Base-by-base conservation (phyloP, 1,140 invertebrate genomes). In the Scaptomyza graminum region DNA sequence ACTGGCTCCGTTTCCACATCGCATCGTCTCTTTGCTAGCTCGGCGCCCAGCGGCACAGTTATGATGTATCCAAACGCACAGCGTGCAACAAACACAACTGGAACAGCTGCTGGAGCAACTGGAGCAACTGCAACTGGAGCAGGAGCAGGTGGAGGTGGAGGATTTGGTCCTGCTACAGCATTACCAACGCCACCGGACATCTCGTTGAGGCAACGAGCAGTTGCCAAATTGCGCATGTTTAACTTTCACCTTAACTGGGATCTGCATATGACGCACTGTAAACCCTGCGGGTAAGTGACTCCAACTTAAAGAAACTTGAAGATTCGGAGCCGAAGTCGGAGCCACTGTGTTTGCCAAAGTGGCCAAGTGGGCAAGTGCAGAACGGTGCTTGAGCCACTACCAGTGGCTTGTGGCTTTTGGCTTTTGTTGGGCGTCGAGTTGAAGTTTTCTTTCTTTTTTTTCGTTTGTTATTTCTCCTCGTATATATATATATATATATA, bases 191-290 rank as follows among this genome's bases (percentile, higher is more conserved):
- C 68, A 43, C 89, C 90, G 71, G 90, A 91, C 67, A 83, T 91
- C 39, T 91, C 91, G 16, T 64, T 92, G 61, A 76, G 91, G 41
- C 91, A 92, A 64, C 90, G 91, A 16, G 91, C 91, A 34, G 91
- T 92, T 41, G 91, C 91, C 39, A 92, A 92, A 73, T 57, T 92
- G 63, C 83, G 91, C 55, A 90, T 92, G 85, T 92, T 92, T 63
- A 92, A 92, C 78, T 92, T 92, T 64, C 91, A 91, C 65, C 73
- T 92, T 28, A 92, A 92, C 66, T 92, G 91, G 91, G 90, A 91
- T 81, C 79, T 91, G 56, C 91, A 92, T 62, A 92, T 91, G 91
- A 91, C 90, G 75, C 91, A 91, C 68, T 91, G 91, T 76, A 92
- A 91, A 55, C 90, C 90, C 55, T 91, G 90, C 76, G 90, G 90